Evolutionary conservation across 1,140 invertebrate species (phyloP).

Genomic region (Cepaea nemoralis): DNA sequence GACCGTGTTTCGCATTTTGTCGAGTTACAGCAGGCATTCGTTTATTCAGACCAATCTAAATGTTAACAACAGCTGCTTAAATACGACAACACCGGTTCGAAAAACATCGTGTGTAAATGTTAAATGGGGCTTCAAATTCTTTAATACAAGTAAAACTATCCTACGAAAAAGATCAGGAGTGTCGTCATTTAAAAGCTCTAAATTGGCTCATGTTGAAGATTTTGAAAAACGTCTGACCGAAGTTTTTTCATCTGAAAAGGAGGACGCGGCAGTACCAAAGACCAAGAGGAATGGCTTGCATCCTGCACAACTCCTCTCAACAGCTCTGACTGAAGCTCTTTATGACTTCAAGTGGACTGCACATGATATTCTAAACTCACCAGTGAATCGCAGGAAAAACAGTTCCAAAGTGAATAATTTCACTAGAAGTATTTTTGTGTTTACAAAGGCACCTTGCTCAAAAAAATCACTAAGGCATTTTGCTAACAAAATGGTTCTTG

Average conservation of each 20-base stretch:
- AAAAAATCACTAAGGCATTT: constrained; percentile 16
- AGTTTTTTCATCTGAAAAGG: neutral
- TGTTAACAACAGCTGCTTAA: neutral
- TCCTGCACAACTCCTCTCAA: constrained; percentile 1
- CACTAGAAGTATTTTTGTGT: constrained; percentile 16
- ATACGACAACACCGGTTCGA: neutral
- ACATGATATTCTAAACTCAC: neutral
- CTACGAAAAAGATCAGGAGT: neutral
- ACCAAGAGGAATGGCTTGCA: neutral
- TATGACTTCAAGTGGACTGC: constrained; percentile 31
- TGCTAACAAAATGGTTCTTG: constrained; percentile 35
- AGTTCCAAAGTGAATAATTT: neutral
- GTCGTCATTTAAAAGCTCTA: neutral
- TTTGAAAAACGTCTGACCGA: constrained; percentile 4
- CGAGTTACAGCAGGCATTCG: neutral
- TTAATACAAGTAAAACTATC: neutral
- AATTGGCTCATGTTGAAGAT: constrained; percentile 8
- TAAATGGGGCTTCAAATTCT: constrained; percentile 34
- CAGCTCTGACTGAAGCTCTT: constrained; percentile 27
- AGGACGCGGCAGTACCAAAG: neutral
- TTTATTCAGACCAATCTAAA: neutral
- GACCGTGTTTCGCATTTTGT: neutral
- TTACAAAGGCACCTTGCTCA: constrained; percentile 17
- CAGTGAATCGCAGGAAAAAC: neutral
- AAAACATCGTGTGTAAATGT: neutral